A percentile compares a stretch with the other conserved stretches of the same genome.
Evolutionary conservation across 2,888 invertebrate species (phyloP).

Genomic region (Clostera curtula): DNA sequence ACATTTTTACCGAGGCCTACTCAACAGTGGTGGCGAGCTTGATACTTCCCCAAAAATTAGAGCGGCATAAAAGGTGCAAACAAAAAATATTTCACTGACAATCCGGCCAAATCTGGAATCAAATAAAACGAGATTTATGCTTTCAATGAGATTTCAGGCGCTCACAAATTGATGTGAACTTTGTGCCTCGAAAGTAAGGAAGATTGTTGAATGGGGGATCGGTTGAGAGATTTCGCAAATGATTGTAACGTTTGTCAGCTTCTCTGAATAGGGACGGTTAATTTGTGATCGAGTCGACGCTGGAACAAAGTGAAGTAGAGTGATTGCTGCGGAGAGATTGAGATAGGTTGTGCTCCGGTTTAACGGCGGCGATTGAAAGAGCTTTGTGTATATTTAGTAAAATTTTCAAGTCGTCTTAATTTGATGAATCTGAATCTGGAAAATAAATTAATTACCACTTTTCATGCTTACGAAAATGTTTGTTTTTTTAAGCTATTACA

Average conservation of each 20-base stretch:
- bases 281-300: slow-evolving; percentile 35
- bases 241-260: slow-evolving; percentile 39
- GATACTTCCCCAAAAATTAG: no score
- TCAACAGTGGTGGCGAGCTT: no score
- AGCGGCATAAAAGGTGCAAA: slow-evolving; percentile 14
- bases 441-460: no score
- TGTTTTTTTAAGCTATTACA: no score
- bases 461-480: no score
- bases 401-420: no score
- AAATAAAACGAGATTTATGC: slow-evolving; percentile 16
- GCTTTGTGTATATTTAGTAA: no score
- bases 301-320: slow-evolving; percentile 16
- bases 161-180: slow-evolving; percentile 23
- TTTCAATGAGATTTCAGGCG: slow-evolving; percentile 14
- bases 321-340: slow-evolving; percentile 7
- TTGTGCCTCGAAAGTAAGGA: slow-evolving; percentile 16
- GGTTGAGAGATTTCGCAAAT: slow-evolving; percentile 15
- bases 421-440: no score
- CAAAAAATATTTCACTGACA: slow-evolving; percentile 7
- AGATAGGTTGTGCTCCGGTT: slow-evolving; percentile 9
- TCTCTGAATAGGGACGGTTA: slow-evolving; percentile 25
- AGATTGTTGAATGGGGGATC: slow-evolving; percentile 14
- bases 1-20: no score
- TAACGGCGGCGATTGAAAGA: not conserved
- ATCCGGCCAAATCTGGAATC: slow-evolving; percentile 21